Evolutionary conservation across 2,888 invertebrate genomes (phyloP), one percentile per base, ranked within the genome.

Genomic region (Hedya salicella): DNA sequence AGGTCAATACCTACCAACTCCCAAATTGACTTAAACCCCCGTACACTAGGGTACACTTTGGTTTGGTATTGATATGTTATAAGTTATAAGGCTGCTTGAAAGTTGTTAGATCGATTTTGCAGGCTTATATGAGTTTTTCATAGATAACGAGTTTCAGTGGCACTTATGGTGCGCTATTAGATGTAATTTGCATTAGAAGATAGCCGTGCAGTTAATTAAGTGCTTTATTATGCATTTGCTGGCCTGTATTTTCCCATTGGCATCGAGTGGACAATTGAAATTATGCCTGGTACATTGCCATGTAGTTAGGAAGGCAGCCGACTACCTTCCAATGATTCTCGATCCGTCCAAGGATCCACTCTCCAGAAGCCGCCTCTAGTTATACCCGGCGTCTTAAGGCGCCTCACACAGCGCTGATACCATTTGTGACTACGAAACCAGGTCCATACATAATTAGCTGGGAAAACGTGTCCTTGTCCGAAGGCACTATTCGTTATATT

Each of bases 71-170:
- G 8, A 19, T n/a, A 36, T 36, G 36, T 36, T 9, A 8, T 52
- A 36, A 36, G 6, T 9, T 32, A n/a, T n/a, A n/a, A n/a, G 30
- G 44, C 46, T 30, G 30, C 44, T 44, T 17, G 17, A 30, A 13
- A 32, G 44, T 57, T 32, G 16, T 57, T 57, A 19, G 19, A 46
- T 57, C 57, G 57, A 57, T 57, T 32, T 19, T 17, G 44, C 13
- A 44, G 13, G n/a, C 4, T 44, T 5, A 3, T 44, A 56, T 56
- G 30, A 44, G 32, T 56, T 6, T 56, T 44, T 56, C 13, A 44
- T 44, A 17, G 3, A 5, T n/a, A 17, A 17, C 3, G 44, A 25
- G 25, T 42, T 40, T n/a, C 21, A 40, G 1, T 25, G 21, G 14
- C 21, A 40, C 3, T 5, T 2, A 53, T 30, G 30, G 32, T 32